A percentile compares a stretch with the other conserved stretches of the same genome.
phyloP scores from a whole-genome alignment of 2,797 vertebrate species.

The Chrosomus eos region DNA sequence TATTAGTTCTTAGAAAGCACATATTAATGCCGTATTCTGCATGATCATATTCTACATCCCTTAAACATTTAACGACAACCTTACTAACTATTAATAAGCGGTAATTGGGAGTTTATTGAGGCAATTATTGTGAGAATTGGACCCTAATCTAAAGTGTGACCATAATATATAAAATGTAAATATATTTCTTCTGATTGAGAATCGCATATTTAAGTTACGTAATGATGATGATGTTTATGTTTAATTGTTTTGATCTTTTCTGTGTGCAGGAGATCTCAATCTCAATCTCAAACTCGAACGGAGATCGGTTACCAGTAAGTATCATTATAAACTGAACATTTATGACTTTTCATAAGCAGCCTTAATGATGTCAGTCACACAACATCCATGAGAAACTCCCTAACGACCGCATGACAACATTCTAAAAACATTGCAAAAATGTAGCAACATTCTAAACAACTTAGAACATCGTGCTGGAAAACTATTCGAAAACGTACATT shows the following conservation, averaged over 20 bases:
- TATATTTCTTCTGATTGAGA: background rate
- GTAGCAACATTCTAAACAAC: background rate
- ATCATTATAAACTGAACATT: background rate
- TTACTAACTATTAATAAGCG: background rate
- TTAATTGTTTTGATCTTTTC: slow-evolving; percentile 40
- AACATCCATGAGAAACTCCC: too few species aligned
- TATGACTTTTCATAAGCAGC: background rate
- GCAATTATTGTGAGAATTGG: background rate
- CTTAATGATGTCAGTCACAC: background rate
- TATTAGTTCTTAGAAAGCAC: background rate
- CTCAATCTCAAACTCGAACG: slow-evolving; percentile 71
- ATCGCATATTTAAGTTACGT: background rate
- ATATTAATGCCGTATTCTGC: background rate
- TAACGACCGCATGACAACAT: background rate
- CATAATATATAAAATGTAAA: background rate
- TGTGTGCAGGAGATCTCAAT: slow-evolving; percentile 72
- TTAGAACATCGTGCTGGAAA: background rate
- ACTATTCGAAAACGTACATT: background rate
- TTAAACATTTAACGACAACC: too few species aligned
- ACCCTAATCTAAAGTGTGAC: background rate
- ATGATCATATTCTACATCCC: background rate
- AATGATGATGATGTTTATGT: background rate
- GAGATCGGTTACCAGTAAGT: slow-evolving; percentile 73
- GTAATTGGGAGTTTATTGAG: background rate
- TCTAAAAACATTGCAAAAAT: background rate